Conservation (phyloP, 2,113 vertebrate genomes). For the Triplophysa rosa region DNA sequence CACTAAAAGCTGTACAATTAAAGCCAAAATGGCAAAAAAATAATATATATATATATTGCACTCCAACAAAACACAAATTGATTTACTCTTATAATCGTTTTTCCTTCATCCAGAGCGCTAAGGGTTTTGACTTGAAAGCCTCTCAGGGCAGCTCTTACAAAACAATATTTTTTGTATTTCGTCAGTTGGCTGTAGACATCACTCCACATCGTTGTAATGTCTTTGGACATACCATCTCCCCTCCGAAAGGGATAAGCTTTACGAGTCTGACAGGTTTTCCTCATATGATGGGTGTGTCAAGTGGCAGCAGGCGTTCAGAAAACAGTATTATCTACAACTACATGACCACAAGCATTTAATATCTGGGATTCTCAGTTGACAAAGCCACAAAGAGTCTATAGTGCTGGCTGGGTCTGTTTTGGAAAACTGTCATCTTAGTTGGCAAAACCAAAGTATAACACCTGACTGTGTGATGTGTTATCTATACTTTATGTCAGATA, state of each 20-base stretch:
- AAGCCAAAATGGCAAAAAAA: no score
- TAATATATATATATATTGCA: no score
- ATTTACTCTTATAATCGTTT: slow-evolving; percentile 38
- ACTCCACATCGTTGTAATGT: slow-evolving; percentile 23
- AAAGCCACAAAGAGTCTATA: slow-evolving; percentile 1
- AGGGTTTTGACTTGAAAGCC: slow-evolving; percentile 33
- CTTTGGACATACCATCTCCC: slow-evolving; percentile 20
- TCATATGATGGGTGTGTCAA: slow-evolving; percentile 26
- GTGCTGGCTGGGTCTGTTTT: background rate
- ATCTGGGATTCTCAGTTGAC: background rate
- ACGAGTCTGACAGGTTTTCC: slow-evolving; percentile 38
- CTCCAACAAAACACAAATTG: slow-evolving; percentile 18
- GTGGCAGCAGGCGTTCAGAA: background rate
- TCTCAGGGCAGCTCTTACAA: slow-evolving; percentile 1
- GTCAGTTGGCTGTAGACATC: slow-evolving; percentile 27
- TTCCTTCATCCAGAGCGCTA: slow-evolving; percentile 14
- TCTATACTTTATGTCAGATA: no score
- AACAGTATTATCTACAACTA: background rate
- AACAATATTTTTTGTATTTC: slow-evolving; percentile 25
- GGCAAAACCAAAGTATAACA: slow-evolving; percentile 28
- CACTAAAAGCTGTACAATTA: no score
- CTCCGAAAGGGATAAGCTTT: slow-evolving; percentile 9
- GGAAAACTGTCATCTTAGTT: background rate
- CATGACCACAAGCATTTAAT: slow-evolving; percentile 1
- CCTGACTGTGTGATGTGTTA: background rate